These are phyloP conservation scores for Tadarida brasiliensis DNA, from an alignment of 2,797 vertebrate species.

Conservation along the genomic window DNA sequence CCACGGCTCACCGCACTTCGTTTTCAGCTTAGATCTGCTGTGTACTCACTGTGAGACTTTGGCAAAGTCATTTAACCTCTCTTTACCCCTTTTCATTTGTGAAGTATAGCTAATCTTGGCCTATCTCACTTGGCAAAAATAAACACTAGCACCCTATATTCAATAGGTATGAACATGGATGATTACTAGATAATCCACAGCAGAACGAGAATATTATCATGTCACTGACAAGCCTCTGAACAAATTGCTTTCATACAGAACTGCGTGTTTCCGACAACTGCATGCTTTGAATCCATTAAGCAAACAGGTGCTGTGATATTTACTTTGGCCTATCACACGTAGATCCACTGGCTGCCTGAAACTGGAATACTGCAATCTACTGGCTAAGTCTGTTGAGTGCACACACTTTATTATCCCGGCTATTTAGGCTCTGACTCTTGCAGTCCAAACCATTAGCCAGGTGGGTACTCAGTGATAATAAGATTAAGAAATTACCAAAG, in stretches of 20 bases:
- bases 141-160: conserved; percentile 20
- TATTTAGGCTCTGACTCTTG: neutral
- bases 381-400: neutral
- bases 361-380: neutral
- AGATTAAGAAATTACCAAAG: neutral
- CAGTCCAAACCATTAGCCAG: neutral
- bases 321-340: conserved; percentile 12
- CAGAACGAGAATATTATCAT: conserved; percentile 16
- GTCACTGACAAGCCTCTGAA: neutral
- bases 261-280: neutral
- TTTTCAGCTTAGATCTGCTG: conserved; percentile 59
- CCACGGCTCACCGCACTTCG: conserved; percentile 67
- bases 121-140: conserved; percentile 10
- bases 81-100: conserved; percentile 43
- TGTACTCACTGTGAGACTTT: conserved; percentile 58
- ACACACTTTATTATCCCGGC: conserved; percentile 18
- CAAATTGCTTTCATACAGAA: conserved; percentile 44
- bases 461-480: neutral
- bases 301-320: neutral
- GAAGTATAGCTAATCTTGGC: conserved; percentile 22
- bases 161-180: neutral
- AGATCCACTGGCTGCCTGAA: conserved; percentile 32
- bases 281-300: conserved; percentile 35
- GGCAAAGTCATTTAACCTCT: conserved; percentile 70
- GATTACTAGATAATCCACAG: neutral